Evolutionary conservation across 2,797 vertebrate genomes (phyloP), one percentile per base, ranked within the genome.

Genomic region (Oreochromis mossambicus): DNA sequence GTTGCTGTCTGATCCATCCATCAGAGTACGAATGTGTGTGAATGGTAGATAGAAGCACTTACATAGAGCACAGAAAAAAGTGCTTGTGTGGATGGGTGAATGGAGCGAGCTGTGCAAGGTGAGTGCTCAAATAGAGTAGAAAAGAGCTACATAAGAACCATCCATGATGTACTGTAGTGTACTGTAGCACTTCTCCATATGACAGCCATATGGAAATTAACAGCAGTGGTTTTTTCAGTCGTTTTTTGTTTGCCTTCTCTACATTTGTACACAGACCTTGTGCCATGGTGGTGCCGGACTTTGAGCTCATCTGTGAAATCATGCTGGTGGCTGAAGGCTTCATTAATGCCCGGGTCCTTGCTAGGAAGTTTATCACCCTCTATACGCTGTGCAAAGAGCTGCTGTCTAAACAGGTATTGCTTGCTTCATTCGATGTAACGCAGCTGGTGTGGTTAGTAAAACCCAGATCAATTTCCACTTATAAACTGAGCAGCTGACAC

Each of bases 321-420:
- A 99, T 99, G 98, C 88, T 99, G 94, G 97, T 99, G 89, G 98
- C 98, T 0, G 98, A 99, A 95, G 98, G 98, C 24, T 99, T 99
- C 94, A 92, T 98, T 0, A 95, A 97, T 51, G 98, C 99, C 36
- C 95, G 97, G 1, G 81, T 95, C 0, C 92, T 99, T 43, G 98
- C 98, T 32, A 96, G 97, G 89, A 99, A 99, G 84, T 99, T 99
- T 88, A 98, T 99, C 93, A 98, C 98, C 0, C 97, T 99, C 55
- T 99, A 99, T 92, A 97, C 95, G 0, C 92, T 99, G 87, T 99
- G 99, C 92, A 99, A 97, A 92, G 98, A 99, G 90, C 97, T 99
- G 68, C 93, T 99, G 75, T 99, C 98, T 87, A 98, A 98, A 93
- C 98, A 99, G 97, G 99, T 99, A 95, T 50, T 29, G 7, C 50